These are phyloP conservation scores for Rousettus madagascariensis DNA, from an alignment of 2,797 vertebrate genomes.

Conservation along the genomic window DNA sequence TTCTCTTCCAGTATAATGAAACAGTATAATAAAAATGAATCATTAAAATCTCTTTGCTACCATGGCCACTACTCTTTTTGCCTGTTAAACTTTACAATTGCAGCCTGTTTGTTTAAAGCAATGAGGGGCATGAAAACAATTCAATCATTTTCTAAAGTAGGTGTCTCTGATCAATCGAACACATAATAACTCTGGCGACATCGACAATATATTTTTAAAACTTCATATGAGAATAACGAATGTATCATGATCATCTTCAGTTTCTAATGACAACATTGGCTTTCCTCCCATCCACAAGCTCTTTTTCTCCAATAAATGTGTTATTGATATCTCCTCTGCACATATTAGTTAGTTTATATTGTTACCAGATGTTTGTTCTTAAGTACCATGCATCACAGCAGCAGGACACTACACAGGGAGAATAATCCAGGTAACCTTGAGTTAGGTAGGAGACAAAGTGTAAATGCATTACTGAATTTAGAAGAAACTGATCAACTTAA, in stretches of 20 bases:
- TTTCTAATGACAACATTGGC: conserved; percentile 32
- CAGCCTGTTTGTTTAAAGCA: conserved; percentile 54
- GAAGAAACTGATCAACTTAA: conserved; percentile 25
- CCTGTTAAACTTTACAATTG: conserved; percentile 42
- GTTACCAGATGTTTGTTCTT: neutral
- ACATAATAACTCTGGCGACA: conserved; percentile 17
- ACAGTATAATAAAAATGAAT: conserved; percentile 59
- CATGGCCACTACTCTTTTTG: neutral
- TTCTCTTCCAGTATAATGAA: conserved; percentile 47
- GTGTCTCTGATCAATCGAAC: neutral
- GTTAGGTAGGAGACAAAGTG: neutral
- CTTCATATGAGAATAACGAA: neutral
- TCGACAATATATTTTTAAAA: conserved; percentile 23
- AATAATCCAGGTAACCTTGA: neutral
- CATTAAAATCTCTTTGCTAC: conserved; percentile 54
- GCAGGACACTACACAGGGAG: neutral
- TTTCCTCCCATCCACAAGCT: neutral
- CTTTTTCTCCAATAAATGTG: neutral
- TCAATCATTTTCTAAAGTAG: conserved; percentile 36
- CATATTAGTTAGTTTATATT: neutral
- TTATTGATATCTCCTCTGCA: neutral
- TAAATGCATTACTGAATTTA: conserved; percentile 45
- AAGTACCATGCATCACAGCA: neutral
- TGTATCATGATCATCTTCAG: neutral
- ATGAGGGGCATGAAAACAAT: neutral